Conservation (phyloP, 2,113 vertebrate species). For the Megaptera novaeangliae region DNA sequence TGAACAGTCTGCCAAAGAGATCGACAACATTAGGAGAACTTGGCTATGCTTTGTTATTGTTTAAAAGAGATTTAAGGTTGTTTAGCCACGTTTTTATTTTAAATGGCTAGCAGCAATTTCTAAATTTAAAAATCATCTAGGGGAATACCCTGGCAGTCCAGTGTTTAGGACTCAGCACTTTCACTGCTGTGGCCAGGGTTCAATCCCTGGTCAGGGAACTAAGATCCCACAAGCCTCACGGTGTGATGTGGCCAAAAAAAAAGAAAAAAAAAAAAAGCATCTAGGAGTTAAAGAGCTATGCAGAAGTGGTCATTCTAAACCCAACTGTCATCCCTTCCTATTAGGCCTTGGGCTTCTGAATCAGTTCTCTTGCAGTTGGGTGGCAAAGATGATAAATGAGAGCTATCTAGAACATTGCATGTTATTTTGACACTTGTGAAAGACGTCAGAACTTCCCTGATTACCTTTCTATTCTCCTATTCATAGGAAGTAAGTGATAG, state of each 20-base stretch:
- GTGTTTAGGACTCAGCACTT: neutral
- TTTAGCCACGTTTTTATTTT: neutral
- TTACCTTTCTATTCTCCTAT: neutral
- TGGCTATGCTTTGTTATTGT: neutral
- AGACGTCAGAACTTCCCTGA: neutral
- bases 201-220: neutral
- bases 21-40: neutral
- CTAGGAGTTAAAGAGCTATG: neutral
- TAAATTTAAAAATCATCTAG: neutral
- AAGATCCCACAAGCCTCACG: neutral
- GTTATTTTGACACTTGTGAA: slow-evolving; percentile 13
- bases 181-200: neutral
- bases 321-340: neutral
- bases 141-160: neutral
- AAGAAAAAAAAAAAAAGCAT: neutral
- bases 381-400: neutral
- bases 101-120: neutral
- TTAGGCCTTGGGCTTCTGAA: neutral
- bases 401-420: neutral
- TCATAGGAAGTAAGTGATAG: neutral
- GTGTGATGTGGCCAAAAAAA: neutral
- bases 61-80: neutral
- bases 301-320: neutral
- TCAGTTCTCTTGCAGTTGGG: neutral
- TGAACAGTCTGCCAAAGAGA: neutral